Base-by-base conservation (phyloP, 2,797 vertebrate genomes). In the Gymnothorax reevesii region DNA sequence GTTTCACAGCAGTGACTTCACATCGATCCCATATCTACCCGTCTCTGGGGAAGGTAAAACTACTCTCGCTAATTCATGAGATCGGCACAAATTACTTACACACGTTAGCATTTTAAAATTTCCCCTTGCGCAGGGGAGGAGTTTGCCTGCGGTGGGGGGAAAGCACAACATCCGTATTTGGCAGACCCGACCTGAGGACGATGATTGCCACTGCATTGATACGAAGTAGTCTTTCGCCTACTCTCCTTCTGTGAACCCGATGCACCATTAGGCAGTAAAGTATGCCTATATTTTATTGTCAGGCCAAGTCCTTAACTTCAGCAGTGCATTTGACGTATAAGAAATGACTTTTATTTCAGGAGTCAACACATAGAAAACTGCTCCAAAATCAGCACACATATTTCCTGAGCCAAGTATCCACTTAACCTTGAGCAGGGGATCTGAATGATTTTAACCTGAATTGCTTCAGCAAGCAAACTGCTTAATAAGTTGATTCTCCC, bases 221-320 rank as follows among this genome's bases (percentile, higher is more conserved):
- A 60, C n/a, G 33, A 0, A 20, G n/a, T 49, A 12, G 0, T 25
- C 15, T 71, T 80, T 49, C 33, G 7, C 33, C 27, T 54, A 3
- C 75, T 85, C 64, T 86, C 84, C 52, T 86, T 52, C 75, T 52
- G 42, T 66, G 71, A 84, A 84, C 82, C 55, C 57, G 54, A 75
- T 25, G 82, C 27, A 20, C 22, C 86, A 64, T 87, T 84, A 62
- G 42, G 17, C 82, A 75, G 62, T 49, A 83, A 75, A 77, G 69
- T 75, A 27, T 8, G 55, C 57, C n/a, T 82, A 62, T 83, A 86
- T 83, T 83, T 86, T 71, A 83, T 42, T 12, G 2, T 8, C 27
- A 9, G 42, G 17, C 49, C 86, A 33, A 69, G 79, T 83, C 79
- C 57, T 86, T 86, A 83, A 86, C 62, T 83, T 73, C 52, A 42